A percentile compares a stretch with the other conserved stretches of the same genome.
phyloP scores from a whole-genome alignment of 2,113 vertebrate genomes.

The Talpa occidentalis region DNA sequence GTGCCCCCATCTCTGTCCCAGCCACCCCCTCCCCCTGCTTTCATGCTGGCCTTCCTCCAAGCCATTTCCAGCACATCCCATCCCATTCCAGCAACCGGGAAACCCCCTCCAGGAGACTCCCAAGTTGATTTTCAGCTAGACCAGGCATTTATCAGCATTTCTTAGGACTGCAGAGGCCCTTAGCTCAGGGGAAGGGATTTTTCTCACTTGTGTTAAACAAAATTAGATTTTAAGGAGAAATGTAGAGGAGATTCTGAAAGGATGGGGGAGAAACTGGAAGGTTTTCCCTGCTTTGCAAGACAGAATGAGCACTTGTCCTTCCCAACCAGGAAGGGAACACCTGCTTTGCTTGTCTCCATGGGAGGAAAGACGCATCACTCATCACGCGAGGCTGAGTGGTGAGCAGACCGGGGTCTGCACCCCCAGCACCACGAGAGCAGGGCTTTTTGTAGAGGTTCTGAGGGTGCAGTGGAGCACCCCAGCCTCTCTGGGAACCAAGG shows the following conservation, averaged over 20 bases:
- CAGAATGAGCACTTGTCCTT: neutral
- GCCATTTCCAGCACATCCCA: neutral
- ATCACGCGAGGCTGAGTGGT: rapidly evolving
- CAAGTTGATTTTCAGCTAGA: neutral
- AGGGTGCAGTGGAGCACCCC: too few relatives aligned
- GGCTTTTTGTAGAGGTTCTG: too few relatives aligned
- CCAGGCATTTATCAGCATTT: neutral
- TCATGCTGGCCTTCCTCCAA: neutral
- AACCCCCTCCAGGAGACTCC: neutral
- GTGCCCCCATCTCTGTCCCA: neutral
- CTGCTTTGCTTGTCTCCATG: neutral
- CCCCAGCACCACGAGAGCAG: neutral
- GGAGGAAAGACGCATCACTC: neutral
- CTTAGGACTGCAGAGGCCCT: neutral
- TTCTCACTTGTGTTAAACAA: neutral
- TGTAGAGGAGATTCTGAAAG: neutral
- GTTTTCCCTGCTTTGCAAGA: neutral
- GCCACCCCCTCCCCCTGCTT: too few relatives aligned
- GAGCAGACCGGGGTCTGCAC: rapidly evolving
- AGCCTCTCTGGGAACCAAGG: neutral
- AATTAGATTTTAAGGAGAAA: neutral
- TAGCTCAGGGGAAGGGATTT: constrained; percentile 1
- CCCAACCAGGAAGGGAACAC: neutral
- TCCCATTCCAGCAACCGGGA: neutral
- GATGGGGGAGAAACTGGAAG: neutral